Base-by-base conservation (phyloP, 2,888 invertebrate genomes). In the Chaitophorus viminalis region DNA sequence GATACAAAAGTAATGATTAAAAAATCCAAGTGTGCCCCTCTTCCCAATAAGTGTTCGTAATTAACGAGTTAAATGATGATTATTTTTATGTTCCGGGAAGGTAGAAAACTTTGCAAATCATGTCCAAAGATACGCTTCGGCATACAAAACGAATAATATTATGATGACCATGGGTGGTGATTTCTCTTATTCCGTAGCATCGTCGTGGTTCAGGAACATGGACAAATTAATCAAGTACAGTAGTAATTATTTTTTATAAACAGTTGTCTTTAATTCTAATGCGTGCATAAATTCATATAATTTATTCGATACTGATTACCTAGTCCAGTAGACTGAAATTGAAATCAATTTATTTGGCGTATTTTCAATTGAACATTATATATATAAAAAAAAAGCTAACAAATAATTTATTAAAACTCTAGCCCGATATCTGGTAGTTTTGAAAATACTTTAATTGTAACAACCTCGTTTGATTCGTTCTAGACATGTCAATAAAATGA, bases 141-240 rank as follows among this genome's bases (percentile, higher is more conserved):
- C 90, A 88, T 93, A 92, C 90, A 90, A 91, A 82, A 93, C 94
- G 3, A 93, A 93, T 89, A 93, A 95, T 90, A 92, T 94, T 8
- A 92, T 94, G 90, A 91, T 95, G 90, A 93, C 94, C 3, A 94
- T 94, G 94, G 95, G 95, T 9, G 92, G 93, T 75, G 94, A 95
- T 91, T 95, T 95, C 91, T 92, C 93, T 88, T 95, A 93, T 90
- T 92, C 93, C 90, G 92, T 93, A 90, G 94, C 94, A 3, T 91
- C 92, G 33, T 91, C 91, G 52, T 94, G 94, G 93, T 95, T 92
- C 90, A 92, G 91, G 76, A 94, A 94, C 90, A 91, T 94, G 90
- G 94, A 95, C 90, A 93, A 93, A 90, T 90, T 92, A 4, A 92
- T 92, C 39, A 91, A 90, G 92, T 92, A 90, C 18, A 4, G 18